Evolutionary conservation across 1,140 invertebrate genomes (phyloP).

Genomic region (Halesus radiatus): DNA sequence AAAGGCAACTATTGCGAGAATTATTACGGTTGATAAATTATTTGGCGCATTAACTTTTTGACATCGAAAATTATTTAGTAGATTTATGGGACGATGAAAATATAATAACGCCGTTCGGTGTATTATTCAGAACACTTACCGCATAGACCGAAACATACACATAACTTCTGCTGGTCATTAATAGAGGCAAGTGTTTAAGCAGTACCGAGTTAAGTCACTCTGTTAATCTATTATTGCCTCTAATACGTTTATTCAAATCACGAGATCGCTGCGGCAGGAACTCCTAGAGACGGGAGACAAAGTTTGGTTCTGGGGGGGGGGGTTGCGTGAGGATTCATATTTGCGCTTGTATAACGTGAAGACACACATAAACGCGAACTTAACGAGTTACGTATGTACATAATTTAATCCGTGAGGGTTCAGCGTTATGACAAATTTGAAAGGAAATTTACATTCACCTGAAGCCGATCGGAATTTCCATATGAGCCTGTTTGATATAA

Average conservation of each 20-base stretch:
- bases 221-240: too few relatives aligned
- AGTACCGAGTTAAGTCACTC: background rate
- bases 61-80: background rate
- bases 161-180: background rate
- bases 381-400: background rate
- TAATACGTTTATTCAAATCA: too few relatives aligned
- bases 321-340: background rate
- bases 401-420: constrained; percentile 8
- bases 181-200: background rate
- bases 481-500: background rate
- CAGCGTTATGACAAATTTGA: constrained; percentile 2
- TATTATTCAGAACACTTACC: too few relatives aligned
- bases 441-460: constrained; percentile 9
- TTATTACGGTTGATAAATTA: too few relatives aligned
- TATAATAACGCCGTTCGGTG: too few relatives aligned
- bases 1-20: too few relatives aligned
- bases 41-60: too few relatives aligned
- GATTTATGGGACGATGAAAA: too few relatives aligned
- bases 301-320: background rate
- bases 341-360: background rate
- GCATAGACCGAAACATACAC: too few relatives aligned
- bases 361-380: background rate
- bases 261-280: background rate
- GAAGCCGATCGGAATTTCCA: background rate
- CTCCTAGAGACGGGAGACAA: background rate